Evolutionary conservation across 2,888 invertebrate genomes (phyloP).

Genomic region (Hofmannophila pseudospretella): DNA sequence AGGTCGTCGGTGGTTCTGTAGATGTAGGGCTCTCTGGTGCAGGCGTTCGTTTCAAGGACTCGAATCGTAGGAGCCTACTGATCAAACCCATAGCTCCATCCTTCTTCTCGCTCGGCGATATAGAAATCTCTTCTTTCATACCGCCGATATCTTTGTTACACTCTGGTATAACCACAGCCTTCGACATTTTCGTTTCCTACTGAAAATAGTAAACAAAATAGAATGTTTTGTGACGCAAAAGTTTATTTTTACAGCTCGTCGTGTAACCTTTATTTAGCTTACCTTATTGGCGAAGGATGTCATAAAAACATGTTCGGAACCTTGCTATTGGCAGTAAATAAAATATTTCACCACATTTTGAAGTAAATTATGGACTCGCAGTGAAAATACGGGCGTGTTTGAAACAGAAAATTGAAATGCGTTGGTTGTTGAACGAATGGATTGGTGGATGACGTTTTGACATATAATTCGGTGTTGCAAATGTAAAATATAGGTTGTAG

Average conservation of each 20-base stretch:
- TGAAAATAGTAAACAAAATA: conserved; percentile 64
- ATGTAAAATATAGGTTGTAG: too few relatives aligned
- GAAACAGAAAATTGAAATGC: conserved; percentile 48
- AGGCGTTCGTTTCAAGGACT: conserved; percentile 46
- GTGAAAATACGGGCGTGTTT: conserved; percentile 32
- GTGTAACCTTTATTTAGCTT: conserved; percentile 19
- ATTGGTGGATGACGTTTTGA: conserved; percentile 40
- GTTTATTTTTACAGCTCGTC: conserved; percentile 56
- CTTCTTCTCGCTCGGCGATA: conserved; percentile 58
- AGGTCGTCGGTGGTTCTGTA: conserved; percentile 49
- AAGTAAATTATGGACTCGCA: conserved; percentile 23
- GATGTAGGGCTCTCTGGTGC: conserved; percentile 43
- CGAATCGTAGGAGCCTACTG: conserved; percentile 59
- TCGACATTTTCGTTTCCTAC: conserved; percentile 58
- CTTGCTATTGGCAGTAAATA: conserved; percentile 12
- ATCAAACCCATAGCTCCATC: conserved; percentile 60
- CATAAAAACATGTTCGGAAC: conserved; percentile 55
- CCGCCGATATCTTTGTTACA: conserved; percentile 57
- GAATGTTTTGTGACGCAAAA: conserved; percentile 70
- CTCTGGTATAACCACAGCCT: conserved; percentile 61
- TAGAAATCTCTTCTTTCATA: conserved; percentile 55
- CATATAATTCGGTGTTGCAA: not conserved
- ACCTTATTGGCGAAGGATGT: conserved; percentile 41
- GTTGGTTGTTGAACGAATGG: conserved; percentile 28
- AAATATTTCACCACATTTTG: conserved; percentile 37